A percentile compares a stretch with the other conserved stretches of the same genome.
Conservation (phyloP, 1,140 invertebrate species). For the Olivierus martensii region DNA sequence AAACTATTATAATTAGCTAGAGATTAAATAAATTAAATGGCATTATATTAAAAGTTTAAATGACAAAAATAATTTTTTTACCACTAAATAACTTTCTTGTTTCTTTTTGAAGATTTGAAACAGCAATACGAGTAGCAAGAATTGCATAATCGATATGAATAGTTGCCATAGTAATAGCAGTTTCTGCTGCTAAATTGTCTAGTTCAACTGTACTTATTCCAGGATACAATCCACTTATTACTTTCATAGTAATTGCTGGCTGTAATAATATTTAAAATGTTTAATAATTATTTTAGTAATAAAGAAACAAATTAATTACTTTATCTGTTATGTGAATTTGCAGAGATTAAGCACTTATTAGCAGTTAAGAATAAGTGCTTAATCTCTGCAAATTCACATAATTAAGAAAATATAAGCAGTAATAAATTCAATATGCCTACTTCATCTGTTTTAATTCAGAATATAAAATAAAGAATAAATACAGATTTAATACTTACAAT, state of each 20-base stretch:
- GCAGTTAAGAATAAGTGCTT: too few species aligned
- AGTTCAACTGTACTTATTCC: slow-evolving; percentile 93
- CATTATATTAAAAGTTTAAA: too few species aligned
- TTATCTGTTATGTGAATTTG: not conserved
- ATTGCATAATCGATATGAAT: slow-evolving; percentile 95
- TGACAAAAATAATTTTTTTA: too few species aligned
- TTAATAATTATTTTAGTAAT: not conserved
- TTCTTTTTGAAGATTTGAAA: slow-evolving; percentile 97
- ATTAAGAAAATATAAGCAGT: too few species aligned
- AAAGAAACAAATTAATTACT: not conserved
- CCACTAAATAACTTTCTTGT: slow-evolving; percentile 79
- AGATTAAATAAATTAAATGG: too few species aligned
- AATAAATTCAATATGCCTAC: not conserved
- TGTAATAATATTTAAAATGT: slow-evolving; percentile 20
- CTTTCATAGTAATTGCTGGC: slow-evolving; percentile 37
- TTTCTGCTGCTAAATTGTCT: slow-evolving; percentile 95
- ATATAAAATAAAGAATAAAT: too few species aligned
- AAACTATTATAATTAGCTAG: too few species aligned
- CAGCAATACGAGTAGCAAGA: slow-evolving; percentile 85
- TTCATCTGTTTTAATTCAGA: not conserved
- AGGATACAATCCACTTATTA: slow-evolving; percentile 85
- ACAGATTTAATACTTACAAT: too few species aligned
- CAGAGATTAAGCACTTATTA: too few species aligned
- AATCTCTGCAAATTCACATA: too few species aligned
- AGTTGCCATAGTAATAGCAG: slow-evolving; percentile 87